Evolutionary conservation across 2,113 vertebrate species (phyloP), one percentile per base, ranked within the genome.

Genomic region (Phaetusa simplex): DNA sequence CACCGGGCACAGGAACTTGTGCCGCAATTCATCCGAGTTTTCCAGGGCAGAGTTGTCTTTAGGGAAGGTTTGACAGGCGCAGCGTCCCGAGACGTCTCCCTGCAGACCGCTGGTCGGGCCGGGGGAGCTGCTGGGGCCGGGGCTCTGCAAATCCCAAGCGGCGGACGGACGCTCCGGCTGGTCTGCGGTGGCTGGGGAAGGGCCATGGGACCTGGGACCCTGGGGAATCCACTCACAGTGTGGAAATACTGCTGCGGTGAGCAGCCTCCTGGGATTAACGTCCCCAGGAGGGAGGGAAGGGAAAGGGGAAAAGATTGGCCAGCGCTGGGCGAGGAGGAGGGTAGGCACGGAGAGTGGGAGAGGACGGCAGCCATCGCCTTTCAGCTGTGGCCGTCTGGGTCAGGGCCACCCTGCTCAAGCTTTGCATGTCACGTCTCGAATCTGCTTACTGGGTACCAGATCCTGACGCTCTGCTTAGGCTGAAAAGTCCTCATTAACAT

Each of bases 401-500:
- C 52, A 26, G 50, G 32, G n/a, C 64, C 24, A 5, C 30, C 5
- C 29, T 14, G 67, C 20, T 67, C 27, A 5, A 18, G 56, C 86
- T 43, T 42, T 4, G 1, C 52, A 5, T 4, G 9, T 26, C 79
- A 5, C 6, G 3, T 73, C 36, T 26, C 5, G 6, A 12, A 55
- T 22, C 49, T 42, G 9, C 67, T 66, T 13, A 4, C 55, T 78
- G 71, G 66, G 42, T 73, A 32, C 72, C 61, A 56, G 55, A 22
- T 52, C 83, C 90, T 40, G 62, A 40, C 80, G 85, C 81, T 85
- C 69, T 85, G 81, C 67, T 89, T 43, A 49, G 79, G 77, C 91
- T 89, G 87, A 58, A 72, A 83, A 71, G 65, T 42, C 77, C 91
- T 96, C 87, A 82, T 96, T 94, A 96, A 81, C 77, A 71, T 94